Base-by-base conservation (phyloP, 2,888 invertebrate species). In the Heliconius erato region DNA sequence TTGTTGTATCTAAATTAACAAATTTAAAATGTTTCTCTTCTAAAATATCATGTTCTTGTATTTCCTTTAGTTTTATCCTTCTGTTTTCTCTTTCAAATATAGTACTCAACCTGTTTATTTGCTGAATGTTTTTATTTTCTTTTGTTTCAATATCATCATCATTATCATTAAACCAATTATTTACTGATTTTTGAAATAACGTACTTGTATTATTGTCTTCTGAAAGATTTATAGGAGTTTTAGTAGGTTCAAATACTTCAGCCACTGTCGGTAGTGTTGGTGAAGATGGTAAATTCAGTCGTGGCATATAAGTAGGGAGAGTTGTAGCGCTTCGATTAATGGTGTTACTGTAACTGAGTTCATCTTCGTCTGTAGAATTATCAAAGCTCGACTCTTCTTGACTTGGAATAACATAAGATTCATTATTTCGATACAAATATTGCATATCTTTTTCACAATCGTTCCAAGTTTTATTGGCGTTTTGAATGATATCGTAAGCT, bases 391-490 rank as follows among this genome's bases (percentile, higher is more conserved):
- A 89, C 87, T 16, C 92, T 91, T 9, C 92, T 91, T 9, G 88
- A 23, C 78, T 78, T 12, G 67, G 19, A 28, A 85, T 26, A 89
- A 79, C 79, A 49, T 90, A 89, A 72, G 87, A 88, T 82, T 91
- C 89, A 69, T 91, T 28, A 44, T 44, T 87, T 71, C 93, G 91
- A n/a, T 88, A 83, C 35, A 93, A 83, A 7, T 89, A 84, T n/a
- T 87, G 90, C 80, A 89, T 91, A 84, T 95, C 94, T 88, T 92
- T 92, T 82, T 90, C 93, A 3, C 94, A 94, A 87, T 94, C 94
- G 74, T 94, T 94, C 91, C 92, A 93, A 83, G 94, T 88, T 83
- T 92, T 91, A 74, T 91, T 90, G 12, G 85, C 77, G 14, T 90
- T 88, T 26, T 84, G 65, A 71, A 89, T 88, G 40, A 79, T 77